Base-by-base conservation (phyloP, 2,797 vertebrate species). In the Rhinatrema bivittatum region DNA sequence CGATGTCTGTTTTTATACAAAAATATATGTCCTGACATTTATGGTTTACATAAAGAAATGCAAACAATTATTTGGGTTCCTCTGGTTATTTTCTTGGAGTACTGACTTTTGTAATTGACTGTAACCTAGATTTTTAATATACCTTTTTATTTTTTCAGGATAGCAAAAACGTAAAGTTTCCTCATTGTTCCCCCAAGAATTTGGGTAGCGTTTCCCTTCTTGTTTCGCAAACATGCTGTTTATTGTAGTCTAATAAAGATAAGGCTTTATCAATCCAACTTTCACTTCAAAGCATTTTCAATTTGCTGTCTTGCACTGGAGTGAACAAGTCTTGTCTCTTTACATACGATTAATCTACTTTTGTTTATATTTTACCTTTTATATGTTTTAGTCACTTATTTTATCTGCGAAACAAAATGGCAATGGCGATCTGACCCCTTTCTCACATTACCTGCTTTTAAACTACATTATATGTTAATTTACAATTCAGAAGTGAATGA, bases 401-500 rank as follows among this genome's bases (percentile, higher is more conserved):
- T 55, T 56, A 47, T 32, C 51, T 61, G 19, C 20, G 15, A 56
- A 27, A 32, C 57, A 29, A 49, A 36, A 16, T 31, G 36, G 55
- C 44, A 32, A n/a, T 18, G 57, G 36, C 31, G 46, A 20, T 12
- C 39, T 34, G 38, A 39, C 58, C 46, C 33, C 33, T 27, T 36
- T 15, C 21, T 46, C 40, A 40, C 25, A 56, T 37, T 46, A 47
- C 36, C 15, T 43, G 26, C 41, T 47, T 64, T 48, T 45, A 16
- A 42, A 46, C 47, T 32, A 49, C 60, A 53, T 46, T 60, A 50
- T 40, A 50, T 35, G 56, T 45, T 70, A 65, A 65, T 73, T 68
- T 65, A 50, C 64, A 63, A 57, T 60, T 64, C 39, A 31, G 46
- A 65, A 62, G 59, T 63, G 68, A 72, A 70, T 59, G 36, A 45